Evolutionary conservation across 2,797 vertebrate genomes (phyloP).

Genomic region (Ctenochaetus hawaiiensis): DNA sequence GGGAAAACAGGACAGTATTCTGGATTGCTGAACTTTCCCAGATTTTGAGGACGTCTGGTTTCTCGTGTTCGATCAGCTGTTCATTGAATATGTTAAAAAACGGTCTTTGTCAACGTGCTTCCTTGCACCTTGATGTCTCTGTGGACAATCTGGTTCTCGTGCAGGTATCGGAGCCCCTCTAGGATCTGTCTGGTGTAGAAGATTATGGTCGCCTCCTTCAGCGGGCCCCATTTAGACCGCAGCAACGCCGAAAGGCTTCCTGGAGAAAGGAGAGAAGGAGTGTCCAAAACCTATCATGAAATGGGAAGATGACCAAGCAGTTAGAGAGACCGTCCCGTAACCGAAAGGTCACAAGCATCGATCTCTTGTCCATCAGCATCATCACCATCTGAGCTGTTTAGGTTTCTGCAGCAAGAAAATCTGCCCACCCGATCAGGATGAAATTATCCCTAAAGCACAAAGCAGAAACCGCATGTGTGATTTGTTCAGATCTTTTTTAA

Average conservation of each 20-base stretch:
- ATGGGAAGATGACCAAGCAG: conserved; percentile 55
- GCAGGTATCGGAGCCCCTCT: conserved; percentile 97
- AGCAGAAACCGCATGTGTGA: neutral
- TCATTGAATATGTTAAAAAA: neutral
- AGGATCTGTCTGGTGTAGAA: conserved; percentile 99
- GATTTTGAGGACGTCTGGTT: too few species aligned
- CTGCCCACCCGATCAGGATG: neutral
- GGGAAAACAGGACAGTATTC: too few species aligned
- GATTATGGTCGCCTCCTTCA: conserved; percentile 97
- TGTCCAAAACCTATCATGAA: conserved; percentile 66
- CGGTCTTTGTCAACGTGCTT: fast-evolving
- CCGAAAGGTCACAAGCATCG: conserved; percentile 42
- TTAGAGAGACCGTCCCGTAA: conserved; percentile 54
- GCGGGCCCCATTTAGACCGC: conserved; percentile 97
- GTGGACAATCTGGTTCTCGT: conserved; percentile 99
- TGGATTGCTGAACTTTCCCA: too few species aligned
- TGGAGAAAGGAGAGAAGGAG: conserved; percentile 74
- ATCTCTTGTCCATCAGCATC: conserved; percentile 20
- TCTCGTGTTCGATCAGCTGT: neutral
- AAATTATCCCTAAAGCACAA: neutral
- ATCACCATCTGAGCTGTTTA: neutral
- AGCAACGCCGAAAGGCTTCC: conserved; percentile 97
- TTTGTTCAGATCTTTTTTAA: neutral
- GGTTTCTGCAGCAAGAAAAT: neutral
- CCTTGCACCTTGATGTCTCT: conserved; percentile 94